These are phyloP conservation scores for Hyperoodon ampullatus DNA, from an alignment of 2,113 vertebrate species.

Conservation along the genomic window DNA sequence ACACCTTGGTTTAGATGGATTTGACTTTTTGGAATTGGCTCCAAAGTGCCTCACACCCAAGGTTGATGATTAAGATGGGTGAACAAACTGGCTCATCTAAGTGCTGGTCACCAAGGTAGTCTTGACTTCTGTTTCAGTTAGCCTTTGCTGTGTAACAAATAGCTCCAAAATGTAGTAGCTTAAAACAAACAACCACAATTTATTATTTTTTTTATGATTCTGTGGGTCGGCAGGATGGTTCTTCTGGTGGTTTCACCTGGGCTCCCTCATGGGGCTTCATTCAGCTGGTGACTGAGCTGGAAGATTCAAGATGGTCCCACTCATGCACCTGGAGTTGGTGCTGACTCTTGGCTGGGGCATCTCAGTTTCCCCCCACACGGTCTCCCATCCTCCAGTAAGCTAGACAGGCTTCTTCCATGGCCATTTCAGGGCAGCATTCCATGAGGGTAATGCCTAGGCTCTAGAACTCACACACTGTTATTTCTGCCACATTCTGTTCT, in stretches of 20 bases:
- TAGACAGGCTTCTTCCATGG: not conserved
- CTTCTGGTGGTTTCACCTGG: not conserved
- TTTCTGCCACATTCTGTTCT: not conserved
- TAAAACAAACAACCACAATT: not conserved
- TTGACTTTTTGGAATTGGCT: not conserved
- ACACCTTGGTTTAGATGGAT: not conserved
- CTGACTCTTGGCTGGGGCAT: not conserved
- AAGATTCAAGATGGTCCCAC: not conserved
- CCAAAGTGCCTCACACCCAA: not conserved
- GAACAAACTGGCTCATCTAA: not conserved
- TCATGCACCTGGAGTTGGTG: not conserved
- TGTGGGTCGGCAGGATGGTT: not conserved
- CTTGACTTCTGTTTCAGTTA: not conserved
- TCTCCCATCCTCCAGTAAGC: not conserved
- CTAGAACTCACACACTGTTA: not conserved
- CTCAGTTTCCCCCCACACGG: not conserved
- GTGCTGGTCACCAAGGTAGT: not conserved
- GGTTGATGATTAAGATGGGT: not conserved
- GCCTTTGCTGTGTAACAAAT: not conserved
- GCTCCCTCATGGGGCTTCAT: not conserved
- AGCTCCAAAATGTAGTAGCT: not conserved
- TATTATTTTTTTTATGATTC: not conserved
- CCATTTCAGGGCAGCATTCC: not conserved
- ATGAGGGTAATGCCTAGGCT: not conserved
- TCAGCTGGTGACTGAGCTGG: not conserved